Evolutionary conservation across 2,113 vertebrate genomes (phyloP), one percentile per base, ranked within the genome.

Genomic region (Pseudopodoces humilis): DNA sequence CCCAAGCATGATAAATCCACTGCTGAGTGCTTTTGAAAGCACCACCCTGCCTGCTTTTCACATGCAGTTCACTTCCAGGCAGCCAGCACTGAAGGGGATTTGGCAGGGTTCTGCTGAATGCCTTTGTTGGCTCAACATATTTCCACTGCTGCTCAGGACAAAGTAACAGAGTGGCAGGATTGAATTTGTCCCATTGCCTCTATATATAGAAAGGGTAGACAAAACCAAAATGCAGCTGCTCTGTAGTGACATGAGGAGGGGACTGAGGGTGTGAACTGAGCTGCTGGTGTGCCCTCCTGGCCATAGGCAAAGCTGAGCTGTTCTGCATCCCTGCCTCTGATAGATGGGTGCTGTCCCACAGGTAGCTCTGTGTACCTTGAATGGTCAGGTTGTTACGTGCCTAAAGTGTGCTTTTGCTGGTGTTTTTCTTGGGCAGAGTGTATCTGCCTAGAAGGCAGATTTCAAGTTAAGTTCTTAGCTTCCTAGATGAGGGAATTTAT

Each of bases 201-300:
- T 95, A 62, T 87, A 83, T 95, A 88, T 95, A 94, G 92, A 88
- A 93, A 74, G 71, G 76, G 39, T 43, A 83, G 80, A 78, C 46
- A 67, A 81, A 81, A 78, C 2, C 62, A 87, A 72, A 65, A 43
- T 43, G 89, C 86, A 95, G 89, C 94, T 97, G 92, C 53, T 95
- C 37, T 7, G 2, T 13, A 49, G 86, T 72, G 93, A 56, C 25
- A 3, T 31, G 52, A 78, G 88, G 88, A 56, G 24, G 33, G 63
- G 52, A 44, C 18, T 35, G 60, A 67, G 68, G 59, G 59, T 44
- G 11, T 67, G 55, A 75, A 35, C 27, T 92, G 86, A 33, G 30
- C 47, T 93, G 64, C 80, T 63, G 39, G 4, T 63, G 50, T 15
- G 18, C 68, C 72, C 47, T 58, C 46, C 78, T 76, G 23, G 49